phyloP scores from a whole-genome alignment of 30 jellyfish, hydroid and myxozoan species.

The Pelagia noctiluca region DNA sequence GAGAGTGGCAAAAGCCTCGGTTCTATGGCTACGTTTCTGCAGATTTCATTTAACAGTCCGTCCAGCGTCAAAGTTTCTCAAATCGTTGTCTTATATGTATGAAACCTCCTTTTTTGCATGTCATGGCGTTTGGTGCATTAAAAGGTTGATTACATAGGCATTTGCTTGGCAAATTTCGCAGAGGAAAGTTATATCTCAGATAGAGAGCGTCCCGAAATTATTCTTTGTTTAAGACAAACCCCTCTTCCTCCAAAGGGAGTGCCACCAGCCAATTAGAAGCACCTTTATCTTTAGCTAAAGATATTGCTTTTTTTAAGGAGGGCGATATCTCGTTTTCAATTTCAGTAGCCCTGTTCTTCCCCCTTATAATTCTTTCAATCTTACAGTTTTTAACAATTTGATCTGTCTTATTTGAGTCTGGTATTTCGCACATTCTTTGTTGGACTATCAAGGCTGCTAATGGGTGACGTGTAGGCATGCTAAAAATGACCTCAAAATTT shows the following conservation, averaged over 20 bases:
- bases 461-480: too few relatives aligned
- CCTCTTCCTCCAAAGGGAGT: background rate
- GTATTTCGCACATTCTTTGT: background rate
- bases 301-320: background rate
- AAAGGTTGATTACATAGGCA: background rate
- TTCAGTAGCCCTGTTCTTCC: too few relatives aligned
- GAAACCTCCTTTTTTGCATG: background rate
- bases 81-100: background rate
- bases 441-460: background rate
- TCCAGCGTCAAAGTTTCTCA: background rate
- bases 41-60: background rate
- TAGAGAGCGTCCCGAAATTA: background rate
- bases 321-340: background rate
- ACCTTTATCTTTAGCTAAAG: background rate
- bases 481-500: too few relatives aligned
- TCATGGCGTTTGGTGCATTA: background rate
- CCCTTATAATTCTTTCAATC: background rate
- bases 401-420: background rate
- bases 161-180: background rate
- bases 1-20: background rate
- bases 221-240: background rate
- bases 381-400: background rate
- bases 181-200: background rate
- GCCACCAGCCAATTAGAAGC: background rate
- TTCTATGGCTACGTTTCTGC: background rate